Conservation (phyloP, 2,113 vertebrate genomes). For the Oncorhynchus keta region DNA sequence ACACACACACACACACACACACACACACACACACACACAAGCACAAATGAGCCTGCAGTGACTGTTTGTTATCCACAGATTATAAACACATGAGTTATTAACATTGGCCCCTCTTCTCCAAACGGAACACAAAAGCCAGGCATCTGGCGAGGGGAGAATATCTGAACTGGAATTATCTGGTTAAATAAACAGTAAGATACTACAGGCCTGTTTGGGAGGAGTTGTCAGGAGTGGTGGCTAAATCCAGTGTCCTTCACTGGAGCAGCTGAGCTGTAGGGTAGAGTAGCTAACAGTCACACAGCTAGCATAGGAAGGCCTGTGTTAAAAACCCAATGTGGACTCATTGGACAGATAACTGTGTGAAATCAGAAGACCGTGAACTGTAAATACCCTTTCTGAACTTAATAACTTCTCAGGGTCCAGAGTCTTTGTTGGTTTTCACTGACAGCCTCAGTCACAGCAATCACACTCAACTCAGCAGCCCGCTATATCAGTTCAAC, state of each 20-base stretch:
- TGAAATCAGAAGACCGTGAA: too few species aligned
- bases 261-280: background rate
- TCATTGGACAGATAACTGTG: too few species aligned
- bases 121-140: slow-evolving; percentile 38
- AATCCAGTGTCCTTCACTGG: slow-evolving; percentile 18
- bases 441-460: too few species aligned
- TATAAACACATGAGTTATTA: slow-evolving; percentile 53
- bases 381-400: too few species aligned
- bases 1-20: background rate
- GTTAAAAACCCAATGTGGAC: too few species aligned
- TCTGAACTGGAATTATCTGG: slow-evolving; percentile 36
- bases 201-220: slow-evolving; percentile 25
- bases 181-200: slow-evolving; percentile 48
- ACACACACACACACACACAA: background rate
- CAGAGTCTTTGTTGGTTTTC: too few species aligned
- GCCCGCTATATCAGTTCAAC: too few species aligned
- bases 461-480: too few species aligned
- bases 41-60: background rate
- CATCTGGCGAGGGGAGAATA: slow-evolving; percentile 18
- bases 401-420: too few species aligned
- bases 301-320: too few species aligned
- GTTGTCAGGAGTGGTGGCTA: slow-evolving; percentile 18
- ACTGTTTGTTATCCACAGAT: slow-evolving; percentile 39
- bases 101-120: slow-evolving; percentile 37
- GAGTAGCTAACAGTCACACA: too few species aligned